phyloP scores from a whole-genome alignment of 2,888 invertebrate genomes.

The Stenichneumon culpator region DNA sequence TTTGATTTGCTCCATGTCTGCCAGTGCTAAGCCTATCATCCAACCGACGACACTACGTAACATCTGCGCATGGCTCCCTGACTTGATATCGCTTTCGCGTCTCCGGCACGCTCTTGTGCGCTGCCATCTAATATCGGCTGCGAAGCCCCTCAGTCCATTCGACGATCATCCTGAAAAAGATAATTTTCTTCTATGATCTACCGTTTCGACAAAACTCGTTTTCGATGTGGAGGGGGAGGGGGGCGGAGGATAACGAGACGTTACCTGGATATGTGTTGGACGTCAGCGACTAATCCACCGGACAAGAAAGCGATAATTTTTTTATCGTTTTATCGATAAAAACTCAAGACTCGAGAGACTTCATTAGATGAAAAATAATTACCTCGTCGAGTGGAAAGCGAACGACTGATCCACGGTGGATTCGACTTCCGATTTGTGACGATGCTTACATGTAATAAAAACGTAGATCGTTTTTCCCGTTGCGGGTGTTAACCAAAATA shows the following conservation, averaged over 20 bases:
- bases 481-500: not conserved
- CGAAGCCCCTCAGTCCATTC: slow-evolving; percentile 7
- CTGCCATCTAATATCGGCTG: slow-evolving; percentile 20
- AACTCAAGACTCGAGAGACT: not conserved
- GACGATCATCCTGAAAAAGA: slow-evolving; percentile 41
- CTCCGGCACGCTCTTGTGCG: not conserved
- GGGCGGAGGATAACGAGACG: too few relatives aligned
- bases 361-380: not conserved
- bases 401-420: not conserved
- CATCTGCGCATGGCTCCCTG: slow-evolving; percentile 73
- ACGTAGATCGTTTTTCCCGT: not conserved
- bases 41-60: slow-evolving; percentile 75
- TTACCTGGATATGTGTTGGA: too few relatives aligned
- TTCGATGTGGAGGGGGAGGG: too few relatives aligned
- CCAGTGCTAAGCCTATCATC: slow-evolving; percentile 74
- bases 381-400: not conserved
- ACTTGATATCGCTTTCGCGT: slow-evolving; percentile 50
- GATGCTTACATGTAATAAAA: not conserved
- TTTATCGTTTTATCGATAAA: not conserved
- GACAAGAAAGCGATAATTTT: not conserved
- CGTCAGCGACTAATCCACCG: not conserved
- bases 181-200: not conserved
- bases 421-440: not conserved
- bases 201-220: not conserved
- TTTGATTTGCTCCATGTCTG: slow-evolving; percentile 74